Percentiles rank a stretch among this genome's conserved stretches.
Conservation (phyloP, 2,113 vertebrate genomes). For the Carlito syrichta region DNA sequence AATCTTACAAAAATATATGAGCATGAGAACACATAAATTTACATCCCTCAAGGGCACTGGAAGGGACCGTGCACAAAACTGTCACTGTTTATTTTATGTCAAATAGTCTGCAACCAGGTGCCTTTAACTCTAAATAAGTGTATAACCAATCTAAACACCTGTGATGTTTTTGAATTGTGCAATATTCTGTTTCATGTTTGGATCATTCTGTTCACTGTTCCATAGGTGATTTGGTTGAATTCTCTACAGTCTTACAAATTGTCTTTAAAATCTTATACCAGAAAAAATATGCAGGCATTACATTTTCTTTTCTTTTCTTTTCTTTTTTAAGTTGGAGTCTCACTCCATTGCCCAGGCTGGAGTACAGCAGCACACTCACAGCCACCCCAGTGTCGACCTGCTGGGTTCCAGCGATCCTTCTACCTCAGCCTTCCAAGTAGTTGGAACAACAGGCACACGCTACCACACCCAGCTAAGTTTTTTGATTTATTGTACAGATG, state of each 20-base stretch:
- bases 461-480: too few relatives aligned
- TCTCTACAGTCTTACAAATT: background rate
- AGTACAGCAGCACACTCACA: too few relatives aligned
- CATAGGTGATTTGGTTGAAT: background rate
- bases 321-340: too few relatives aligned
- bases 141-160: background rate
- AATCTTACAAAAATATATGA: slow-evolving; percentile 1
- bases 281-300: background rate
- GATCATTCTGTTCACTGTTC: background rate
- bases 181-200: background rate
- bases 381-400: too few relatives aligned
- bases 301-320: slow-evolving; percentile 34
- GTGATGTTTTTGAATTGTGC: background rate
- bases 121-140: background rate
- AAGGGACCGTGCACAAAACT: background rate
- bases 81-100: background rate
- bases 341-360: too few relatives aligned
- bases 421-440: too few relatives aligned
- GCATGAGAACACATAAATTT: background rate
- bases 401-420: too few relatives aligned
- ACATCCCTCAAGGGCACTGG: background rate
- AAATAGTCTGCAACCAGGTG: background rate
- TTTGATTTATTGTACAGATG: too few relatives aligned
- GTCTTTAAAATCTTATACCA: background rate
- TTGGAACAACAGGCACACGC: too few relatives aligned